Evolutionary conservation across 2,888 invertebrate species (phyloP).

Genomic region (Pteria penguin): DNA sequence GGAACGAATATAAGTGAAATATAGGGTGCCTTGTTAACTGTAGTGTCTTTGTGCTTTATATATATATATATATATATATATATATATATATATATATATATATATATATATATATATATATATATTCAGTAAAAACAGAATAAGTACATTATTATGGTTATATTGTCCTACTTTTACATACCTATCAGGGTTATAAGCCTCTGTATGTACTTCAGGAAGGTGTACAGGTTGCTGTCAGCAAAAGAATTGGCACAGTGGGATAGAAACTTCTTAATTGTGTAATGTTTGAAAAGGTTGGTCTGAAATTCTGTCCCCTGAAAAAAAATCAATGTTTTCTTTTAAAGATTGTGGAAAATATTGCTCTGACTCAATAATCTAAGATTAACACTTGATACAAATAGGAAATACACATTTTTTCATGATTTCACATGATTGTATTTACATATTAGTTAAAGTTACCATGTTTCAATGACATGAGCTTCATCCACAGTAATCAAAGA

Average conservation of each 20-base stretch:
- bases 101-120: too few relatives aligned
- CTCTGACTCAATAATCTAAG: too few relatives aligned
- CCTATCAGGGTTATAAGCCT: neutral
- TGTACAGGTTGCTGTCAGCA: constrained; percentile 20
- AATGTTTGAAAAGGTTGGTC: neutral
- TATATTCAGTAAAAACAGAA: too few relatives aligned
- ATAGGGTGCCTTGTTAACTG: too few relatives aligned
- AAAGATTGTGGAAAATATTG: too few relatives aligned
- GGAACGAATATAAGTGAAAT: too few relatives aligned
- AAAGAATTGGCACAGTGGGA: constrained; percentile 1
- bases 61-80: too few relatives aligned
- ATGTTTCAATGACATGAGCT: constrained; percentile 3
- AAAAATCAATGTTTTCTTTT: too few relatives aligned
- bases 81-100: too few relatives aligned
- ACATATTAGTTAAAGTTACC: neutral
- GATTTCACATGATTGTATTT: neutral
- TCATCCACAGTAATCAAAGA: constrained; percentile 6
- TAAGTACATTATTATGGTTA: too few relatives aligned
- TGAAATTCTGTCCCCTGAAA: neutral
- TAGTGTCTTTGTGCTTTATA: too few relatives aligned
- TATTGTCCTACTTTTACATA: too few relatives aligned
- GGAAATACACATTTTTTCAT: neutral
- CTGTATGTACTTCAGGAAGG: neutral
- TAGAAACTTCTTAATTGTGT: neutral
- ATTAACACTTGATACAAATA: neutral